Percentiles rank a stretch among this genome's conserved stretches.
Conservation (phyloP, 2,797 vertebrate species). For the Picus viridis region DNA sequence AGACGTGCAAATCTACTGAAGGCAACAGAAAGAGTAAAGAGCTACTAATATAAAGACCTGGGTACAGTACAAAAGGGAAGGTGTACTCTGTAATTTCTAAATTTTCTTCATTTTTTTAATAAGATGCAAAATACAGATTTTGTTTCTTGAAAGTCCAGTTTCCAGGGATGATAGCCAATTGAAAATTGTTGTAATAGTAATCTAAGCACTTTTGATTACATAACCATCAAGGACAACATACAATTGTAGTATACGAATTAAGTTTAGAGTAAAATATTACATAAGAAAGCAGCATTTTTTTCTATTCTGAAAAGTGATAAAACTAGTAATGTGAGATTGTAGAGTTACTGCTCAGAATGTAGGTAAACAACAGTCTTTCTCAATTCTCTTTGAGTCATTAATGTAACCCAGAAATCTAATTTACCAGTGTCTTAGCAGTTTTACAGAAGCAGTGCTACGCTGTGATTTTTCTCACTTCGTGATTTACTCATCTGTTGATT, state of each 20-base stretch:
- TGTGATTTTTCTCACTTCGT: constrained; percentile 3
- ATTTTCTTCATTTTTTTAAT: neutral
- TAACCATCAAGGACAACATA: neutral
- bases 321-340: neutral
- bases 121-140: neutral
- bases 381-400: neutral
- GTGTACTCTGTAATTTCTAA: neutral
- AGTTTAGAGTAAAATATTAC: neutral
- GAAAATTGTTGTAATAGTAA: neutral
- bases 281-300: neutral
- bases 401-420: constrained; percentile 32
- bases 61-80: neutral
- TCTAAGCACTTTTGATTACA: neutral
- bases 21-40: neutral
- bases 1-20: neutral
- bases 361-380: neutral
- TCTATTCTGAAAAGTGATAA: neutral
- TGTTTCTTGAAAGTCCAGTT: neutral
- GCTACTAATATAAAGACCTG: neutral
- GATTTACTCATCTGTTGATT: constrained; percentile 32
- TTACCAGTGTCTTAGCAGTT: neutral
- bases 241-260: neutral
- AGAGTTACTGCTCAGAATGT: neutral
- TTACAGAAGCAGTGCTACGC: constrained; percentile 11
- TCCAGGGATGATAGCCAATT: neutral